Evolutionary conservation across 2,113 vertebrate genomes (phyloP).

Genomic region (Scomber japonicus): DNA sequence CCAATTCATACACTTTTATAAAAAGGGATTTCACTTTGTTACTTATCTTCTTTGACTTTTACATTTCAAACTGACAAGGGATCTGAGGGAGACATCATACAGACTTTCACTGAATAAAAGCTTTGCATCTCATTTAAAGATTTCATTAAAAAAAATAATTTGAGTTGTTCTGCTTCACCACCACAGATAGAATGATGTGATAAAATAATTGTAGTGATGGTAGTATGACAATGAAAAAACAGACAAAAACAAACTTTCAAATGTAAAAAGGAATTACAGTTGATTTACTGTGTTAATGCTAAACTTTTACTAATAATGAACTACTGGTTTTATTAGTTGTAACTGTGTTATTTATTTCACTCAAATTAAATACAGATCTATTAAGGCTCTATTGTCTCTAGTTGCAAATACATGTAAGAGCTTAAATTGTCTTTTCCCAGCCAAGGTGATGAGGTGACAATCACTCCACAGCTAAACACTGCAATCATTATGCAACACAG

Average conservation of each 20-base stretch:
- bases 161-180: slow-evolving; percentile 7
- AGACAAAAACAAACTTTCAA: neutral
- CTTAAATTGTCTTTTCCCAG: slow-evolving; percentile 24
- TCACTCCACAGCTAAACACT: slow-evolving; percentile 60
- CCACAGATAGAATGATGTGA: neutral
- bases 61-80: slow-evolving; percentile 22
- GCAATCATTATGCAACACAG: slow-evolving; percentile 70
- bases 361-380: slow-evolving; percentile 2
- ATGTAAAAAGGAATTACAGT: neutral
- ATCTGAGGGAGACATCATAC: slow-evolving; percentile 7
- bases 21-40: slow-evolving; percentile 25
- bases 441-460: slow-evolving; percentile 31
- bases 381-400: slow-evolving; percentile 14
- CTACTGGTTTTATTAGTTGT: neutral
- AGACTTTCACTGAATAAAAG: slow-evolving; percentile 17
- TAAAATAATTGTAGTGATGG: neutral
- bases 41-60: slow-evolving; percentile 24
- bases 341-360: neutral
- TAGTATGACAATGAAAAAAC: neutral
- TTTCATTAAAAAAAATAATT: neutral
- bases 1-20: neutral
- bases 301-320: neutral
- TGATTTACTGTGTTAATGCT: neutral
- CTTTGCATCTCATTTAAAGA: slow-evolving; percentile 27
- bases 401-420: slow-evolving; percentile 10